Evolutionary conservation across 2,888 invertebrate genomes (phyloP).

Genomic region (Teleiodes luculella): DNA sequence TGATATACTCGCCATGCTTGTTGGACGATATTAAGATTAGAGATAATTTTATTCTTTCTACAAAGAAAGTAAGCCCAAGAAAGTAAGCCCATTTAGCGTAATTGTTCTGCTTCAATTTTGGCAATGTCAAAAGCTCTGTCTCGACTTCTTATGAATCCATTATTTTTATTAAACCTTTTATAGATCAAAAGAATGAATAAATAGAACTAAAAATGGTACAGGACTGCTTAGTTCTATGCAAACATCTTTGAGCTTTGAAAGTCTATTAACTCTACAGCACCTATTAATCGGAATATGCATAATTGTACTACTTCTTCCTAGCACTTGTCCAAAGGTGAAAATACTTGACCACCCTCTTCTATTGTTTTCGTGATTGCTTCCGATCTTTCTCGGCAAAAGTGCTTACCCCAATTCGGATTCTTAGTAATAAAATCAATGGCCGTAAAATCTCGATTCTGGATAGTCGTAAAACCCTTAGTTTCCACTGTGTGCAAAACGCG

Average conservation of each 20-base stretch:
- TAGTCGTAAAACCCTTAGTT: not conserved
- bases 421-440: not conserved
- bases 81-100: no score
- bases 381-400: not conserved
- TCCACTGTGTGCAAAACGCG: not conserved
- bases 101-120: no score
- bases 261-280: no score
- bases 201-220: no score
- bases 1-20: conserved; percentile 1
- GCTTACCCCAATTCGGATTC: not conserved
- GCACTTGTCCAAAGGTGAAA: not conserved
- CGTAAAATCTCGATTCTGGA: not conserved
- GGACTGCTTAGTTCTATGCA: no score
- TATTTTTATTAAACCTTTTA: no score
- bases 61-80: not conserved
- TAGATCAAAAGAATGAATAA: no score
- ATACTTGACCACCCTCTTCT: not conserved
- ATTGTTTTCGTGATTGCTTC: not conserved
- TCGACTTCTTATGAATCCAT: no score
- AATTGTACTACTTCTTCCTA: no score
- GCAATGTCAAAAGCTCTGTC: no score
- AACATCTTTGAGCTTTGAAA: no score
- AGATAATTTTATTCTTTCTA: not conserved
- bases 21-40: not conserved
- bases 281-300: no score